These are phyloP conservation scores for Pangasius macronema DNA, from an alignment of 2,797 vertebrate genomes.

Conservation along the genomic window DNA sequence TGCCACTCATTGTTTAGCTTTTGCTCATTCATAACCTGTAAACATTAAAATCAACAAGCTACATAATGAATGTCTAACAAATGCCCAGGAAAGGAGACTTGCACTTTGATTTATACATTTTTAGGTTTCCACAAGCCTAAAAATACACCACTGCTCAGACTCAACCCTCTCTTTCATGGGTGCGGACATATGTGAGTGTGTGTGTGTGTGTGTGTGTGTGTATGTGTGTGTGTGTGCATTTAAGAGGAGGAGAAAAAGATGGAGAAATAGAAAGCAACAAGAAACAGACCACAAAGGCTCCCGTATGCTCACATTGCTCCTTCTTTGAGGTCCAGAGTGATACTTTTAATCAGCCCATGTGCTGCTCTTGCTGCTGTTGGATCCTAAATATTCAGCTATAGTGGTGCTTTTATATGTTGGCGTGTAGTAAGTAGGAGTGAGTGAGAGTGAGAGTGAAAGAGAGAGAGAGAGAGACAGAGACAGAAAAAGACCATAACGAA, in stretches of 20 bases:
- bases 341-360: constrained; percentile 13
- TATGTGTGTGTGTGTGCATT: not conserved
- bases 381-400: constrained; percentile 31
- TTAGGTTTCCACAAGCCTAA: constrained; percentile 51
- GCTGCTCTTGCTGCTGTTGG: not conserved
- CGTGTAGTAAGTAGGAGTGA: not conserved
- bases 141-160: constrained; percentile 47
- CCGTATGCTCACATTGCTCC: not conserved
- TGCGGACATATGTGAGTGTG: constrained; percentile 11
- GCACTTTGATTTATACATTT: constrained; percentile 49
- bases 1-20: not conserved
- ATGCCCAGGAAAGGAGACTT: constrained; percentile 4
- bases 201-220: constrained; percentile 5
- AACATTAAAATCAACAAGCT: not conserved
- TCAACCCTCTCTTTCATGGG: constrained; percentile 22
- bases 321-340: constrained; percentile 20
- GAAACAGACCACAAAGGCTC: constrained; percentile 22
- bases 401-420: constrained; percentile 18
- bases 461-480: not conserved
- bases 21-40: not conserved
- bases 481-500: not conserved
- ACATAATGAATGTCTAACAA: not conserved
- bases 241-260: not conserved
- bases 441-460: not conserved
- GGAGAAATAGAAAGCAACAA: not conserved